A percentile compares a stretch with the other conserved stretches of the same genome.
Conservation (phyloP, 2,797 vertebrate species). For the Ptychadena robeensis region DNA sequence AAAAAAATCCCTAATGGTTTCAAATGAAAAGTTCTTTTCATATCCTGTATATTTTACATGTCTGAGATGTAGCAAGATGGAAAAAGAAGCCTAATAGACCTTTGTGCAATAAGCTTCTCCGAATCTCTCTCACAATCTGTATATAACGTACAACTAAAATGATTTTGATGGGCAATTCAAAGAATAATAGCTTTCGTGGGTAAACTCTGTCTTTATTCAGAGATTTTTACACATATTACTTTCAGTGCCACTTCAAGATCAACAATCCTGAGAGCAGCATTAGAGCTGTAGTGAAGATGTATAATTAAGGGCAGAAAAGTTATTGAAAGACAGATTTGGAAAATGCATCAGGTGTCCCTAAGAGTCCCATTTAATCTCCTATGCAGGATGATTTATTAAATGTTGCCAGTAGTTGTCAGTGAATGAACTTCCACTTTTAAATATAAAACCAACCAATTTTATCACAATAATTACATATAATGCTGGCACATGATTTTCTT, state of each 20-base stretch:
- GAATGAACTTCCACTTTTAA: slow-evolving; percentile 36
- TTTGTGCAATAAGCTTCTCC: slow-evolving; percentile 28
- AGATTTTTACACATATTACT: slow-evolving; percentile 40
- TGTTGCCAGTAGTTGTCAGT: slow-evolving; percentile 36
- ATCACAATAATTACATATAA: slow-evolving; percentile 31
- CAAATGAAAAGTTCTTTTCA: slow-evolving; percentile 49
- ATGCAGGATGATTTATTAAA: slow-evolving; percentile 52
- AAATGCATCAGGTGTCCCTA: slow-evolving; percentile 37
- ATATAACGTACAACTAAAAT: slow-evolving; percentile 29
- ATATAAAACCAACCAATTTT: slow-evolving; percentile 20
- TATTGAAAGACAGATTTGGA: slow-evolving; percentile 44
- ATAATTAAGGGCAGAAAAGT: slow-evolving; percentile 49
- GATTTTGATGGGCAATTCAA: slow-evolving; percentile 27
- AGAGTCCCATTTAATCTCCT: slow-evolving; percentile 42
- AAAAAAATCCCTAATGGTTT: slow-evolving; percentile 10
- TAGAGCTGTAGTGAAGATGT: slow-evolving; percentile 43
- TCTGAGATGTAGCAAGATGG: slow-evolving; percentile 29
- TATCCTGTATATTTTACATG: slow-evolving; percentile 40
- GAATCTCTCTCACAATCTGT: slow-evolving; percentile 25
- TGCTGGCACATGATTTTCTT: slow-evolving; percentile 1
- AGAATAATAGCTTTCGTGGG: slow-evolving; percentile 29
- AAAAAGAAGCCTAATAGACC: slow-evolving; percentile 5
- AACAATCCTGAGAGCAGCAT: slow-evolving; percentile 38
- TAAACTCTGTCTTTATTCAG: slow-evolving; percentile 39
- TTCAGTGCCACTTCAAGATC: slow-evolving; percentile 35